Percentiles rank a stretch among this genome's conserved stretches.
Evolutionary conservation across 2,888 invertebrate genomes (phyloP).

Genomic region (Bombyx huttoni): DNA sequence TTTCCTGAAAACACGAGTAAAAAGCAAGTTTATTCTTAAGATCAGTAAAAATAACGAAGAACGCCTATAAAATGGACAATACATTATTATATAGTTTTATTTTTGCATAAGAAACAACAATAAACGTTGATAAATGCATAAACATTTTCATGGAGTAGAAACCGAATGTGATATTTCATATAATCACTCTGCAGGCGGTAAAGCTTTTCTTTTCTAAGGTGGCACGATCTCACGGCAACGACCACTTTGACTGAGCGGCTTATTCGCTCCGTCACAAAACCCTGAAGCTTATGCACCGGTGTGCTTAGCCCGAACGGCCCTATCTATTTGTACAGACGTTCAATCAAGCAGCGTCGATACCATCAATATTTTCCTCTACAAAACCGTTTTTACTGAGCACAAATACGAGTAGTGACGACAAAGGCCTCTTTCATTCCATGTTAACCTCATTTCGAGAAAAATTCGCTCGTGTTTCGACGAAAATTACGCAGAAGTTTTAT

Average conservation of each 20-base stretch:
- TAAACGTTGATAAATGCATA: too few species aligned
- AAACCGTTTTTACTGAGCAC: not conserved
- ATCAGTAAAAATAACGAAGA: too few species aligned
- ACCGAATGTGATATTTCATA: too few species aligned
- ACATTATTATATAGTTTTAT: too few species aligned
- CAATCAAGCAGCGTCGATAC: constrained; percentile 21
- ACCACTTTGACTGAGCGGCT: constrained; percentile 38
- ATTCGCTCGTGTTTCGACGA: not conserved
- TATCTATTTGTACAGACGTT: constrained; percentile 51
- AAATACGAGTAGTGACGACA: not conserved
- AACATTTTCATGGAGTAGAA: too few species aligned
- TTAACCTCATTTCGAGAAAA: constrained; percentile 1
- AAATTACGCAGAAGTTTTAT: not conserved
- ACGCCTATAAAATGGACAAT: too few species aligned
- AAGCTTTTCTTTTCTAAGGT: constrained; percentile 14
- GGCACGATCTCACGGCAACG: constrained; percentile 12
- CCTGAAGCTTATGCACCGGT: constrained; percentile 26
- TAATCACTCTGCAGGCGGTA: not conserved
- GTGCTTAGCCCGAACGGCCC: constrained; percentile 19
- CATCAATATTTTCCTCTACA: constrained; percentile 17
- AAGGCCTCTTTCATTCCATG: constrained; percentile 1
- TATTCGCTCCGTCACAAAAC: constrained; percentile 29
- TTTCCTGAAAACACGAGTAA: too few species aligned
- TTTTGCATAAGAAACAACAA: too few species aligned
- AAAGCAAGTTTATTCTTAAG: too few species aligned